These are phyloP conservation scores for Leptura quadrifasciata DNA, from an alignment of 2,888 invertebrate genomes.

Conservation along the genomic window DNA sequence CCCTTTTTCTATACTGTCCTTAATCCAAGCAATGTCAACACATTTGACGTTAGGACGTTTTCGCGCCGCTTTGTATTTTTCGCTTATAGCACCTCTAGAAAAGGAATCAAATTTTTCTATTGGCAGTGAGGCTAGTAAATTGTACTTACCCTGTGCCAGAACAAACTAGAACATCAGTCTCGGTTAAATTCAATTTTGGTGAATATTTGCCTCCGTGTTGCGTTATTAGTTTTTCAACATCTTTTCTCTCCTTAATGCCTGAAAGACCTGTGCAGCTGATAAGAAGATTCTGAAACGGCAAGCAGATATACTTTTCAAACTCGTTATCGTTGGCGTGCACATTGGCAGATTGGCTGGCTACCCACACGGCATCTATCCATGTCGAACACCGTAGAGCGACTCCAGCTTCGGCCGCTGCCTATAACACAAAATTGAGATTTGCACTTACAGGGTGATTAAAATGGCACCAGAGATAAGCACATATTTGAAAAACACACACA, in stretches of 20 bases:
- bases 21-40: conserved; percentile 86
- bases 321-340: conserved; percentile 79
- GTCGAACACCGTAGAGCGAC: conserved; percentile 84
- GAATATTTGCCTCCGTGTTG: conserved; percentile 82
- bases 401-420: conserved; percentile 82
- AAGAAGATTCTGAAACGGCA: conserved; percentile 85
- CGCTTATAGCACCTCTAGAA: conserved; percentile 80
- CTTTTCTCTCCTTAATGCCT: conserved; percentile 77
- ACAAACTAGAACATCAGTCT: conserved; percentile 77
- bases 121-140: neutral
- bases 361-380: conserved; percentile 91
- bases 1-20: conserved; percentile 84
- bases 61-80: conserved; percentile 81
- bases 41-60: conserved; percentile 77
- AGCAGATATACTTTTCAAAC: conserved; percentile 79
- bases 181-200: conserved; percentile 73
- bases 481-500: too few species aligned
- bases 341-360: conserved; percentile 79
- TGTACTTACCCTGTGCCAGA: conserved; percentile 74
- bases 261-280: conserved; percentile 87
- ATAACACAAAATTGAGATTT: conserved; percentile 55
- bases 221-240: conserved; percentile 81
- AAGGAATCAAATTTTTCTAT: neutral
- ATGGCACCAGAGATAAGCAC: too few species aligned
- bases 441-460: too few species aligned